Conservation (phyloP, 2,797 vertebrate species). For the Betta splendens region DNA sequence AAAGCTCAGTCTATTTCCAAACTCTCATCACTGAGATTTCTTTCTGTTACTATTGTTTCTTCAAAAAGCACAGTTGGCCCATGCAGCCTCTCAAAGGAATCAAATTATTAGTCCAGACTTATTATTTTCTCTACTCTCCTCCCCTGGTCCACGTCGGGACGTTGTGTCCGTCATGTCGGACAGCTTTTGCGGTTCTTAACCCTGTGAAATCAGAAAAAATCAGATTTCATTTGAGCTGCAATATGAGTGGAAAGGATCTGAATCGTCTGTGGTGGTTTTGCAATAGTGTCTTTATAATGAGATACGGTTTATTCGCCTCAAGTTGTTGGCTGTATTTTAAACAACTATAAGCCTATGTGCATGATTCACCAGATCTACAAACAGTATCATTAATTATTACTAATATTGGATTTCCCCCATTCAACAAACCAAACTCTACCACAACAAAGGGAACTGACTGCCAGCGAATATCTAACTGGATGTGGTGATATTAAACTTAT, state of each 20-base stretch:
- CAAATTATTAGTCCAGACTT: slow-evolving; percentile 86
- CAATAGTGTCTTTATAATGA: not conserved
- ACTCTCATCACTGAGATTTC: slow-evolving; percentile 70
- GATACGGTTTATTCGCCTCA: not conserved
- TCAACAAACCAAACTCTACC: no score
- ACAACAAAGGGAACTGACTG: no score
- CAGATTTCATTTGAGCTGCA: slow-evolving; percentile 24
- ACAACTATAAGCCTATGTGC: not conserved
- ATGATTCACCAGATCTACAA: no score
- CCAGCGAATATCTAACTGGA: no score
- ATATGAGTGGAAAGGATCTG: not conserved
- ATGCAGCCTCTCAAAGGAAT: slow-evolving; percentile 82
- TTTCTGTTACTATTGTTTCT: slow-evolving; percentile 83
- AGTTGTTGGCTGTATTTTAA: not conserved
- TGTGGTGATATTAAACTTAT: no score
- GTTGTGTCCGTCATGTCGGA: slow-evolving; percentile 45
- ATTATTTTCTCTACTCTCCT: slow-evolving; percentile 53
- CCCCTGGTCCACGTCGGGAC: slow-evolving; percentile 61
- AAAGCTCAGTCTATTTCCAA: slow-evolving; percentile 82
- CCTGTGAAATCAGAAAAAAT: slow-evolving; percentile 16
- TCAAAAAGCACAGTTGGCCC: slow-evolving; percentile 85
- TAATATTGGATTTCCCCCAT: no score
- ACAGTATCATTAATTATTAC: no score
- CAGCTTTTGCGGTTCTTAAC: slow-evolving; percentile 11
- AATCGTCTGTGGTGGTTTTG: slow-evolving; percentile 1